Evolutionary conservation across 1,140 invertebrate genomes (phyloP).

Genomic region (Drosophila dunni): DNA sequence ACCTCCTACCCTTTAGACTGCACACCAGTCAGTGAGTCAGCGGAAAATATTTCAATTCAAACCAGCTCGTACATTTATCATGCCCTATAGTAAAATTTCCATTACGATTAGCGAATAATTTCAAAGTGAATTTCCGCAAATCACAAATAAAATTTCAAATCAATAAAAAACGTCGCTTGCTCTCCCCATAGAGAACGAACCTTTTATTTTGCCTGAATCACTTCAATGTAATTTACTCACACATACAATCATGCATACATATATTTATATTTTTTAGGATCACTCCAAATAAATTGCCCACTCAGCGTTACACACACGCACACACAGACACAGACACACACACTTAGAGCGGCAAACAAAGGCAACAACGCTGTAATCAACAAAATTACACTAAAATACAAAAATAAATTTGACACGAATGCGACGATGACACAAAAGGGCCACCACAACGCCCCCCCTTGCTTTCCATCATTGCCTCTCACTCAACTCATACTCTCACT

Average conservation of each 20-base stretch:
- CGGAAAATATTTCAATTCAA: no score
- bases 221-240: constrained; percentile 21
- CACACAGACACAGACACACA: constrained; percentile 16
- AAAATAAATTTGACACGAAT: constrained; percentile 82
- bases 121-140: neutral
- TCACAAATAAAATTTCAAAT: constrained; percentile 14
- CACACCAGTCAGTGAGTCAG: no score
- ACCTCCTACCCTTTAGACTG: no score
- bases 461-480: neutral
- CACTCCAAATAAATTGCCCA: constrained; percentile 79
- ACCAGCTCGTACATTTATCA: no score
- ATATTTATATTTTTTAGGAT: constrained; percentile 62
- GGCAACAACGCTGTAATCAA: constrained; percentile 75
- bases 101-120: neutral
- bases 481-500: neutral
- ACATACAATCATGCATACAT: constrained; percentile 1
- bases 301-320: constrained; percentile 45
- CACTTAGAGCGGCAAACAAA: constrained; percentile 41
- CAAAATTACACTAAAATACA: constrained; percentile 82
- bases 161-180: neutral
- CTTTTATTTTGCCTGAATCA: neutral
- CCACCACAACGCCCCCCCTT: constrained; percentile 3
- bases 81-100: neutral
- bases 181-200: neutral
- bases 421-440: constrained; percentile 77